Conservation (phyloP, 2,888 invertebrate genomes). For the Andrena praecox region DNA sequence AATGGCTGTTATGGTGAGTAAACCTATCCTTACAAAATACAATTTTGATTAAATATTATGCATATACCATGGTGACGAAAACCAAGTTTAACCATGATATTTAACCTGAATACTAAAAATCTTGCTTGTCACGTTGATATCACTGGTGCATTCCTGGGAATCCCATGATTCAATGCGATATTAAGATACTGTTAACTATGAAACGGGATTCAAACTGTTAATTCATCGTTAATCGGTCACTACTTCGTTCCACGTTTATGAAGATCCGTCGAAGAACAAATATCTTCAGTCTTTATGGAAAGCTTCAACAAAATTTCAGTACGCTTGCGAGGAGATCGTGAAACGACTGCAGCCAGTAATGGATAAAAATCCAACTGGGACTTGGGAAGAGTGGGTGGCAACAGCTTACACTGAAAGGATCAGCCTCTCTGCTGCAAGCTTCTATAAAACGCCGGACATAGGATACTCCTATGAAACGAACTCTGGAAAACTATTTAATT, state of each 20-base stretch:
- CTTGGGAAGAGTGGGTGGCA: conserved; percentile 94
- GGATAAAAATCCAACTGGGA: conserved; percentile 90
- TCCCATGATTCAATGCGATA: too few species aligned
- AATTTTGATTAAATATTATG: too few species aligned
- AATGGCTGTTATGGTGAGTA: conserved; percentile 90
- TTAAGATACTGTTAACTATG: too few species aligned
- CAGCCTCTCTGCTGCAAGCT: conserved; percentile 93
- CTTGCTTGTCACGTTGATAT: background rate
- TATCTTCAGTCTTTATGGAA: background rate
- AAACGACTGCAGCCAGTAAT: conserved; percentile 91
- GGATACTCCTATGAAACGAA: conserved; percentile 90
- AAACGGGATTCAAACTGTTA: background rate
- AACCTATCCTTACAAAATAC: background rate
- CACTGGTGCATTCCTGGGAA: background rate
- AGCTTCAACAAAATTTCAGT: conserved; percentile 10
- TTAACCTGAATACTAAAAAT: background rate
- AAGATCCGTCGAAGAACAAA: background rate
- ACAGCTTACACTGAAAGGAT: conserved; percentile 92
- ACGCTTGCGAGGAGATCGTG: conserved; percentile 91
- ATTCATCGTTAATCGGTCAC: background rate
- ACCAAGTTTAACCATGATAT: too few species aligned
- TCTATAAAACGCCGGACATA: conserved; percentile 91
- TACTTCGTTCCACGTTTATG: background rate
- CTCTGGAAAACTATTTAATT: conserved; percentile 91
- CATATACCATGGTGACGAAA: too few species aligned